Conservation (phyloP, 2,888 invertebrate genomes). For the Cephalotes varians region DNA sequence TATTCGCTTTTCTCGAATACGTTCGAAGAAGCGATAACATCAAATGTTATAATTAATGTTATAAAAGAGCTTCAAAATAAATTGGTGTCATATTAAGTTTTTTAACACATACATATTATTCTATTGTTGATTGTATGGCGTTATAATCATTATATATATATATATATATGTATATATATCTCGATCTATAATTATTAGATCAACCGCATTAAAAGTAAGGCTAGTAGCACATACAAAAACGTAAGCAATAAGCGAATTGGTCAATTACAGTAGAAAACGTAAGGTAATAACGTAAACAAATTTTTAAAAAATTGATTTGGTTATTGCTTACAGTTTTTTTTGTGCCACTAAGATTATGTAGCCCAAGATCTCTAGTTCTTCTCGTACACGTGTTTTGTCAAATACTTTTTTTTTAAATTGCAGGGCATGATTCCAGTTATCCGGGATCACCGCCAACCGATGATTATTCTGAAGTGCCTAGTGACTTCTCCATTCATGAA, state of each 20-base stretch:
- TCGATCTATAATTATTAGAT: neutral
- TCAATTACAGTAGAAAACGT: too few relatives aligned
- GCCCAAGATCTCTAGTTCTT: neutral
- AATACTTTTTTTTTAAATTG: conserved; percentile 15
- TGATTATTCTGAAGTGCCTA: conserved; percentile 69
- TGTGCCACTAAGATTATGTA: too few relatives aligned
- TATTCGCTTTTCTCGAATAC: conserved; percentile 20
- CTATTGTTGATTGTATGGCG: neutral
- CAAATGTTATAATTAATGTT: neutral
- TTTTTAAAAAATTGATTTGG: too few relatives aligned
- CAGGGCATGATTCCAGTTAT: conserved; percentile 75
- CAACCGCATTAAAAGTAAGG: neutral
- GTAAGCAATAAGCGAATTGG: too few relatives aligned
- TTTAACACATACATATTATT: neutral
- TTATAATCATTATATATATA: too few relatives aligned
- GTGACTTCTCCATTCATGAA: conserved; percentile 65
- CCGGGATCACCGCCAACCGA: conserved; percentile 78
- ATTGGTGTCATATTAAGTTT: neutral
- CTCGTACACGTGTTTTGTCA: neutral
- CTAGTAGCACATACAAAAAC: too few relatives aligned
- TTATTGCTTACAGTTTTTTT: too few relatives aligned
- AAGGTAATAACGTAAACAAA: too few relatives aligned
- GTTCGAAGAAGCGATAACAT: conserved; percentile 9
- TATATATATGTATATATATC: too few relatives aligned
- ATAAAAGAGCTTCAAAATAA: neutral